These are phyloP conservation scores for Branchipolynoe longqiensis DNA, from an alignment of 2,888 invertebrate species.

Conservation along the genomic window DNA sequence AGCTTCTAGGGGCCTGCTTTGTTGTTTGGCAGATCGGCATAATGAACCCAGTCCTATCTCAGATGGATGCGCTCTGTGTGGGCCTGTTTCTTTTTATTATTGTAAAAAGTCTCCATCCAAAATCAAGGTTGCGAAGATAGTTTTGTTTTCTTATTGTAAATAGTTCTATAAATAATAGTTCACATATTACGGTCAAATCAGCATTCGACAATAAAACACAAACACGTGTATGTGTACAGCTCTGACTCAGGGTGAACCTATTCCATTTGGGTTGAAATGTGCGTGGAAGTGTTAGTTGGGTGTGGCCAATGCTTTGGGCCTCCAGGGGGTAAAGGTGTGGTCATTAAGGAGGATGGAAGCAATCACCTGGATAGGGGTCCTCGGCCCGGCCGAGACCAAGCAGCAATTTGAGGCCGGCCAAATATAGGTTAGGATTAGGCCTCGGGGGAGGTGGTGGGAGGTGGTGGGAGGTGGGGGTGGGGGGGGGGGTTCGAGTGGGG, in stretches of 20 bases:
- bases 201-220: too few relatives aligned
- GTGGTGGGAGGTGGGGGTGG: neutral
- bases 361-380: constrained; percentile 11
- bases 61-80: neutral
- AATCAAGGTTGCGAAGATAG: too few relatives aligned
- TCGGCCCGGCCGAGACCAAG: neutral
- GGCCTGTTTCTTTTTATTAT: too few relatives aligned
- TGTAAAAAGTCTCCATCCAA: too few relatives aligned
- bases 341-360: constrained; percentile 9
- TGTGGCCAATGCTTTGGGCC: neutral
- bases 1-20: neutral
- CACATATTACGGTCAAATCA: too few relatives aligned
- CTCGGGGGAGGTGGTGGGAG: neutral
- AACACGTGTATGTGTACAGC: too few relatives aligned
- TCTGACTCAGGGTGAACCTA: too few relatives aligned
- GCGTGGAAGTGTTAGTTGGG: too few relatives aligned
- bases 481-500: too few relatives aligned
- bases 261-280: too few relatives aligned
- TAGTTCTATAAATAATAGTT: too few relatives aligned
- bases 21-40: constrained; percentile 11
- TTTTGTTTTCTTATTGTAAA: too few relatives aligned
- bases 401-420: constrained; percentile 38
- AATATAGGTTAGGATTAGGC: constrained; percentile 38
- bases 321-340: neutral
- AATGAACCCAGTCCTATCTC: constrained; percentile 9